Base-by-base conservation (phyloP, 2,797 vertebrate species). In the Anisognathus igniventris region DNA sequence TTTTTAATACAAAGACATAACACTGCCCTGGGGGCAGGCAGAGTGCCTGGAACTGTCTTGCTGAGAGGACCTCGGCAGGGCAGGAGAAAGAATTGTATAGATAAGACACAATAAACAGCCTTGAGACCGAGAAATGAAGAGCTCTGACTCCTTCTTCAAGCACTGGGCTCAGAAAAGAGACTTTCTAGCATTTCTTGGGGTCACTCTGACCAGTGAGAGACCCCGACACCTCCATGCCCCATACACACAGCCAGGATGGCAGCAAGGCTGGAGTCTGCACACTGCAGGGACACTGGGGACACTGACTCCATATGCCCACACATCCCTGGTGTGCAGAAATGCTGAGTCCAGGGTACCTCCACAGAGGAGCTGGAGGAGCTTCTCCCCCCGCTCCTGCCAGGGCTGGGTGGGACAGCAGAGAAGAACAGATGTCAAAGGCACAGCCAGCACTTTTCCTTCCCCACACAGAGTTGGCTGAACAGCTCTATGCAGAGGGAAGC, bases 241-340 rank as follows among this genome's bases (percentile, higher is more conserved):
- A 9, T 0, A 9, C 24, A 10, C 45, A 8, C 0, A 2, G 23
- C 8, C 51, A 39, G 57, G 57, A 19, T n/a, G n/a, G 4, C 80
- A 81, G 20, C 47, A 62, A 33, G 56, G 44, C 56, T 54, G 39
- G 10, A 39, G 2, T 2, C 58, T 23, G 14, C 54, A 30, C 24
- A 15, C 23, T 21, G 62, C 27, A 61, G 44, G 37, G 3, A 67
- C 27, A 6, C 0, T 10, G 35, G 45, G n/a, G 73, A 20, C 61
- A 14, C 1, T 27, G 47, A 13, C 14, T 18, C 11, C 4, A 1
- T 0, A 1, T 44, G 48, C 17, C 33, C 44, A 6, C 18, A 21
- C 2, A 15, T 10, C 76, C 9, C 0, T 30, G 40, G 10, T 2
- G 1, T 8, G n/a, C 1, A 21, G 35, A 81, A 81, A 56, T 0